Conservation (phyloP, 2,113 vertebrate genomes). For the Crotophaga sulcirostris region DNA sequence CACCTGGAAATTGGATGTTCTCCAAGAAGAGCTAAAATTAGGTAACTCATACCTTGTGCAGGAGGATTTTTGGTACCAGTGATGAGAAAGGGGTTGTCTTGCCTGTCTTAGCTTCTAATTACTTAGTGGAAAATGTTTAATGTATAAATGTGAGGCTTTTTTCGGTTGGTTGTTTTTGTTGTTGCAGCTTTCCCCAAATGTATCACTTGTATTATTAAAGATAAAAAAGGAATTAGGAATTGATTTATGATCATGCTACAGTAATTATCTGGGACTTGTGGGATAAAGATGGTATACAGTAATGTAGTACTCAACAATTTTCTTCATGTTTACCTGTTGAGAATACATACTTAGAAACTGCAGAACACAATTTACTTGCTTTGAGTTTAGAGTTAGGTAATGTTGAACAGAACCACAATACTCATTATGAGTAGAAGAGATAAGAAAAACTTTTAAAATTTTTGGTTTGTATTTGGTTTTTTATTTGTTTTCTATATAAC, state of each 20-base stretch:
- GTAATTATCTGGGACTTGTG: not conserved
- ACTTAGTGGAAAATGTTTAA: not conserved
- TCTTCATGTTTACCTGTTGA: not conserved
- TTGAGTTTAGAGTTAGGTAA: not conserved
- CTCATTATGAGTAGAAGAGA: not conserved
- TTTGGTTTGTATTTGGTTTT: not conserved
- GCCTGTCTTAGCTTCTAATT: not conserved
- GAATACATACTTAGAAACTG: not conserved
- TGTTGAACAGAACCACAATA: not conserved
- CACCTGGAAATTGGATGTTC: not conserved
- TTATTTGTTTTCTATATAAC: not conserved
- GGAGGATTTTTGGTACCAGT: not conserved
- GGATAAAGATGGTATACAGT: not conserved
- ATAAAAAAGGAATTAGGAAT: not conserved
- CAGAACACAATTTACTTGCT: not conserved
- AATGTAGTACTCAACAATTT: not conserved
- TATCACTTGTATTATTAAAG: not conserved
- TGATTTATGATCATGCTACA: not conserved
- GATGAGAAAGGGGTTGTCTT: not conserved
- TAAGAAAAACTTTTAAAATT: not conserved
- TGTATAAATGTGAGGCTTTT: rapidly evolving
- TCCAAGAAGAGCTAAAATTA: not conserved
- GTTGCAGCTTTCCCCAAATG: not conserved
- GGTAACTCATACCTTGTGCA: not conserved
- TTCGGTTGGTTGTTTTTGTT: not conserved